These are phyloP conservation scores for Drosophila emarginata DNA, from an alignment of 2,888 invertebrate genomes.

Conservation along the genomic window DNA sequence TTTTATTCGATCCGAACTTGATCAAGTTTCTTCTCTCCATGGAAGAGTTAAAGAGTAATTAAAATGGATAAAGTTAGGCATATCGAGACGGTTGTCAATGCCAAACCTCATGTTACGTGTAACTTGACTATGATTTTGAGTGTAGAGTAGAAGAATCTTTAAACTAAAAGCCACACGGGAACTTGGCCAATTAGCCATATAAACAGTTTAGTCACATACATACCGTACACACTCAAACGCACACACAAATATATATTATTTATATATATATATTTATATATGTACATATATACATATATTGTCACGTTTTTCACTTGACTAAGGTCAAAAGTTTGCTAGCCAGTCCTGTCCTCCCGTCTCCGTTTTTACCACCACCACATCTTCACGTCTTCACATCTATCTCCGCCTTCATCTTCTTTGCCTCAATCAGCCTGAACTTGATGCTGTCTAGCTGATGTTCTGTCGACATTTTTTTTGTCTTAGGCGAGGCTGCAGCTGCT, in stretches of 20 bases:
- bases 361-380: slow-evolving; percentile 8
- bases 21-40: no score
- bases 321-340: slow-evolving; percentile 68
- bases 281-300: slow-evolving; percentile 28
- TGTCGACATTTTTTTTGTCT: slow-evolving; percentile 24
- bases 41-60: no score
- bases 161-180: slow-evolving; percentile 40
- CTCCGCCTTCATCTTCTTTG: not conserved
- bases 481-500: slow-evolving; percentile 60
- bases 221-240: slow-evolving; percentile 1
- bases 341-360: slow-evolving; percentile 11
- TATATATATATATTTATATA: no score
- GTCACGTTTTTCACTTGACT: slow-evolving; percentile 71
- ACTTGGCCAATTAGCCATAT: slow-evolving; percentile 60
- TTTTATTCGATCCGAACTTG: no score
- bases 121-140: not conserved
- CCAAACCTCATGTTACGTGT: not conserved
- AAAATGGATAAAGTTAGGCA: not conserved
- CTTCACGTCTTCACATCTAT: slow-evolving; percentile 25
- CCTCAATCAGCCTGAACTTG: slow-evolving; percentile 56
- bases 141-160: slow-evolving; percentile 19
- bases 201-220: slow-evolving; percentile 34
- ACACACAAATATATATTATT: slow-evolving; percentile 41
- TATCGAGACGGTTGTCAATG: not conserved
- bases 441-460: slow-evolving; percentile 51